Base-by-base conservation (phyloP, 1,140 invertebrate species). In the Triops cancriformis region DNA sequence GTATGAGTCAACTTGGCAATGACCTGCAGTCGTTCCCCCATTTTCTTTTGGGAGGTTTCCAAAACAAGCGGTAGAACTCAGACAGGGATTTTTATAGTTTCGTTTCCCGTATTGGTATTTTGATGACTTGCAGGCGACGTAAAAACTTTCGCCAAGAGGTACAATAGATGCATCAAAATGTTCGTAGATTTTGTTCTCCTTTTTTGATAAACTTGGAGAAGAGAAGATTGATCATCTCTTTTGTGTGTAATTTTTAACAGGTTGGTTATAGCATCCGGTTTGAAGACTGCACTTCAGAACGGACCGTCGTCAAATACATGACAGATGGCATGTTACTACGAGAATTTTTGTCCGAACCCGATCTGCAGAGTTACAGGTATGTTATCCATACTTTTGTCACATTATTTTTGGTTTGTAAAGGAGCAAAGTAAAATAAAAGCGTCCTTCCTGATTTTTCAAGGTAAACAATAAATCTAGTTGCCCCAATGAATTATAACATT, bases 241-340 rank as follows among this genome's bases (percentile, higher is more conserved):
- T 72, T 76, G 43, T 26, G 23, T 18, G 10, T 26, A 77, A 28
- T 51, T 27, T 28, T 27, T 73, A 2, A 18, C 18, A 93, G 82
- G 90, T 93, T 76, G 91, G 91, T 10, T 93, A 93, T 84, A 90
- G 89, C 80, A 93, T 93, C 80, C 84, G 92, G 79, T 93, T 93
- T 87, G 92, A 93, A 84, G 91, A 93, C 83, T 92, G 91, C 82
- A 92, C 92, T 4, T 91, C 90, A 26, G 90, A 92, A 81, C 84
- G 89, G 76, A 89, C 89, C n/a, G 82, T 90, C 6, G 90, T 99
- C n/a, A 99, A 99, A 86, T 99, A 99, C 82, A 99, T 99, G 97
- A 99, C 98, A 72, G 98, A 99, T 87, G 98, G 98, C 83, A 99
- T 98, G 82, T 84, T 99, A 73, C 91, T 99, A 74, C 87, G 98